Evolutionary conservation across 2,797 vertebrate species (phyloP).

Genomic region (Sebastes vulpes): DNA sequence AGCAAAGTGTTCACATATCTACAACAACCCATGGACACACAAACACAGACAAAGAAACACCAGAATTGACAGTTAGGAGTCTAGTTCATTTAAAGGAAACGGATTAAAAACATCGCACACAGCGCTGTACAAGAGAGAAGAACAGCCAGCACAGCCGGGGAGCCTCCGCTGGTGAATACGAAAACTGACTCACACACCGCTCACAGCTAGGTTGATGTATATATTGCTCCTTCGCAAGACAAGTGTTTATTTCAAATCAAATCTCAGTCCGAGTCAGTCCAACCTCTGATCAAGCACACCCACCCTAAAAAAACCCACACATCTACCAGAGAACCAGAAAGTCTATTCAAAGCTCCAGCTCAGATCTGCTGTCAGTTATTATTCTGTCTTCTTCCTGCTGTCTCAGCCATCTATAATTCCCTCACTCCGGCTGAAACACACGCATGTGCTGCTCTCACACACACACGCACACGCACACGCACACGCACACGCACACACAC

Average conservation of each 20-base stretch:
- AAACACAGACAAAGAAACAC: slow-evolving; percentile 9
- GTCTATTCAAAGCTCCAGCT: slow-evolving; percentile 58
- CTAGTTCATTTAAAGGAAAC: neutral
- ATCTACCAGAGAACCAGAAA: slow-evolving; percentile 48
- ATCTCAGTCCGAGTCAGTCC: slow-evolving; percentile 35
- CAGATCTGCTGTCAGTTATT: slow-evolving; percentile 61
- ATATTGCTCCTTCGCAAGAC: slow-evolving; percentile 47
- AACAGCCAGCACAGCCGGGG: neutral
- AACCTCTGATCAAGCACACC: slow-evolving; percentile 56
- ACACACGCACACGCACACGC: neutral
- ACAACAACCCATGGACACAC: slow-evolving; percentile 22
- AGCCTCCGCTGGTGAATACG: neutral
- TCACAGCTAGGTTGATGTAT: slow-evolving; percentile 45
- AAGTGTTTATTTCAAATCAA: slow-evolving; percentile 58
- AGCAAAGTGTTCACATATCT: slow-evolving; percentile 98
- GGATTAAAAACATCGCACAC: neutral
- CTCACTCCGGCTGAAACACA: slow-evolving; percentile 37
- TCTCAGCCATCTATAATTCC: slow-evolving; percentile 61
- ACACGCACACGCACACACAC: neutral
- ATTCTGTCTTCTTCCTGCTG: slow-evolving; percentile 62
- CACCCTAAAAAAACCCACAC: slow-evolving; percentile 54
- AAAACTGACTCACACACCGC: slow-evolving; percentile 35
- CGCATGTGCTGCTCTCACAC: neutral
- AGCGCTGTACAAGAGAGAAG: neutral
- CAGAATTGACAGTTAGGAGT: neutral